phyloP scores from a whole-genome alignment of 1,140 invertebrate genomes.

The Heliconius congener region DNA sequence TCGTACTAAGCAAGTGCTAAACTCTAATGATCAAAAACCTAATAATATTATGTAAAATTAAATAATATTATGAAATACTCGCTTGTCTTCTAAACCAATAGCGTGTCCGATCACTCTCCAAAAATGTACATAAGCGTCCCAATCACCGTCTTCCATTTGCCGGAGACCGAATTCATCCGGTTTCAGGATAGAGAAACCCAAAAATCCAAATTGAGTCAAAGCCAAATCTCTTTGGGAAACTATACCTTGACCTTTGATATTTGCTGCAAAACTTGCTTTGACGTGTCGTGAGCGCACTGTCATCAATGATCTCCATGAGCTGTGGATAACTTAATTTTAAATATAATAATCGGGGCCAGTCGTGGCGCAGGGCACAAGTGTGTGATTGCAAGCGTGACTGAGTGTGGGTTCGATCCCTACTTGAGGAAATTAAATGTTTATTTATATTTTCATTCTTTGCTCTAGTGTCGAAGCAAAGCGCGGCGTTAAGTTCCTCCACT shows the following conservation, averaged over 20 bases:
- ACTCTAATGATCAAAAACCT: neutral
- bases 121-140: slow-evolving; percentile 90
- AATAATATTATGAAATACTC: slow-evolving; percentile 6
- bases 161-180: slow-evolving; percentile 85
- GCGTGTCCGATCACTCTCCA: slow-evolving; percentile 91
- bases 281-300: slow-evolving; percentile 86
- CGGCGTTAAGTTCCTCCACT: no score
- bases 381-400: no score
- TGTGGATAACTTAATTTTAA: slow-evolving; percentile 45
- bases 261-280: slow-evolving; percentile 79
- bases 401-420: no score
- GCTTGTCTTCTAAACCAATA: slow-evolving; percentile 91
- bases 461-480: no score
- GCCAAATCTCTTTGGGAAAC: slow-evolving; percentile 91
- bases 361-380: no score
- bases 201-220: slow-evolving; percentile 92
- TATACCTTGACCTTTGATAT: slow-evolving; percentile 73
- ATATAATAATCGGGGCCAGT: no score
- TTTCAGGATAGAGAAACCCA: slow-evolving; percentile 88
- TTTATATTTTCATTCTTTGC: no score
- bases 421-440: no score
- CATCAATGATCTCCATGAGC: slow-evolving; percentile 85
- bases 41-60: no score
- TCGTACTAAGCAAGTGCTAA: no score
- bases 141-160: slow-evolving; percentile 59